phyloP scores from a whole-genome alignment of 2,113 vertebrate species.

The Motacilla tschutschensis region DNA sequence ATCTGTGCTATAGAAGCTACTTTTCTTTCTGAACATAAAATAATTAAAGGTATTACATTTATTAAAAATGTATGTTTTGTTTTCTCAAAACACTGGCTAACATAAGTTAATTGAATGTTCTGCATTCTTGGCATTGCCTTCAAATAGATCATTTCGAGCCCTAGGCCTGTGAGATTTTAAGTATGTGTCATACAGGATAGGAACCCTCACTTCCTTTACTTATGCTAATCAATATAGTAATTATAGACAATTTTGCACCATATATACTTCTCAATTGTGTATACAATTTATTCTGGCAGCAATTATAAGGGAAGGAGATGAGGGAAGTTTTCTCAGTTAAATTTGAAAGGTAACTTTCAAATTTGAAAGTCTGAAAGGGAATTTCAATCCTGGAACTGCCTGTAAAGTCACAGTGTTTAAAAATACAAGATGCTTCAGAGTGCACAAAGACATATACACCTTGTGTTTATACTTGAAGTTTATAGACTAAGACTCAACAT shows the following conservation, averaged over 20 bases:
- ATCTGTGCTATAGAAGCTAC: neutral
- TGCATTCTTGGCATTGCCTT: neutral
- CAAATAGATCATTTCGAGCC: neutral
- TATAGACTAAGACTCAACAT: neutral
- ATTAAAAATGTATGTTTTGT: neutral
- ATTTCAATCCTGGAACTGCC: neutral
- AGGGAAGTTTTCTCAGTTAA: neutral
- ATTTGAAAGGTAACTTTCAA: neutral
- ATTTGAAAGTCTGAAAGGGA: neutral
- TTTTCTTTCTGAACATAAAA: neutral
- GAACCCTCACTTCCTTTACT: neutral
- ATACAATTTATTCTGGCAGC: neutral
- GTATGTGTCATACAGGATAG: neutral
- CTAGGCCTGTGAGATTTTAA: neutral
- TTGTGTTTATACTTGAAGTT: neutral
- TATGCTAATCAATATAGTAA: neutral
- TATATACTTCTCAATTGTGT: neutral
- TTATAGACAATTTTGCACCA: neutral
- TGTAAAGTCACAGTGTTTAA: neutral
- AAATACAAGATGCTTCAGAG: accelerated
- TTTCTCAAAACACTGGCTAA: neutral
- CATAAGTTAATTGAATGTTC: neutral
- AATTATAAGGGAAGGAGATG: neutral
- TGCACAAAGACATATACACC: neutral
- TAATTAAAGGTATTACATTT: neutral